A percentile compares a stretch with the other conserved stretches of the same genome.
These are phyloP conservation scores for Drosophila leontia DNA, from an alignment of 1,140 invertebrate species.

Conservation along the genomic window DNA sequence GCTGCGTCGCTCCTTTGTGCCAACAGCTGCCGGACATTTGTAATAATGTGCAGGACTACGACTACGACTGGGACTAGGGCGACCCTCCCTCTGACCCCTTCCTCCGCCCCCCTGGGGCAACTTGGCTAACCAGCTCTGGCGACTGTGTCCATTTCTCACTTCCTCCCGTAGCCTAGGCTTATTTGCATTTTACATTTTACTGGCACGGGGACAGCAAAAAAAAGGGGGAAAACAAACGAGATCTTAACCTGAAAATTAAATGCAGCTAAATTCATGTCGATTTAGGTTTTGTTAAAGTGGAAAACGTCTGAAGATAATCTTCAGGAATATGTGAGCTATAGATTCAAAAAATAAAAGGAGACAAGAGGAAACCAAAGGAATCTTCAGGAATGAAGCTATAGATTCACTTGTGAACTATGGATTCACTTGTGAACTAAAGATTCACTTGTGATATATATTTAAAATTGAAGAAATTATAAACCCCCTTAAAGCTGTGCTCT, in stretches of 20 bases:
- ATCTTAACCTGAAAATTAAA: slow-evolving; percentile 9
- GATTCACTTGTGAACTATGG: no score
- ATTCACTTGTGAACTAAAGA: no score
- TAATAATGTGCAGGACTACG: slow-evolving; percentile 57
- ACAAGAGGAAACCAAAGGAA: no score
- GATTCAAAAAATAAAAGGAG: no score
- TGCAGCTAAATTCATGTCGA: slow-evolving; percentile 1
- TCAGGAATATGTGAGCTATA: no score
- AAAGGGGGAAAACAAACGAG: background rate
- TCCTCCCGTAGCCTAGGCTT: slow-evolving; percentile 43
- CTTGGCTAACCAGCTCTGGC: slow-evolving; percentile 2
- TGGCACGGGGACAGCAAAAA: background rate
- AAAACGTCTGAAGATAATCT: background rate
- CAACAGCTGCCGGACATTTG: slow-evolving; percentile 73
- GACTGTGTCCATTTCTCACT: background rate
- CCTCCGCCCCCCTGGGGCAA: background rate
- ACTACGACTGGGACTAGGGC: background rate
- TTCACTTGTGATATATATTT: no score
- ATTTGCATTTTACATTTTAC: slow-evolving; percentile 73
- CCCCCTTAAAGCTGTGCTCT: no score
- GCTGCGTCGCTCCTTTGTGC: slow-evolving; percentile 8
- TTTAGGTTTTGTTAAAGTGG: background rate
- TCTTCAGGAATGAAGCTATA: no score
- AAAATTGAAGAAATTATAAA: no score
- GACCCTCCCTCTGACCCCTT: background rate